phyloP scores from a whole-genome alignment of 1,140 invertebrate genomes.

The Drosophila auraria region DNA sequence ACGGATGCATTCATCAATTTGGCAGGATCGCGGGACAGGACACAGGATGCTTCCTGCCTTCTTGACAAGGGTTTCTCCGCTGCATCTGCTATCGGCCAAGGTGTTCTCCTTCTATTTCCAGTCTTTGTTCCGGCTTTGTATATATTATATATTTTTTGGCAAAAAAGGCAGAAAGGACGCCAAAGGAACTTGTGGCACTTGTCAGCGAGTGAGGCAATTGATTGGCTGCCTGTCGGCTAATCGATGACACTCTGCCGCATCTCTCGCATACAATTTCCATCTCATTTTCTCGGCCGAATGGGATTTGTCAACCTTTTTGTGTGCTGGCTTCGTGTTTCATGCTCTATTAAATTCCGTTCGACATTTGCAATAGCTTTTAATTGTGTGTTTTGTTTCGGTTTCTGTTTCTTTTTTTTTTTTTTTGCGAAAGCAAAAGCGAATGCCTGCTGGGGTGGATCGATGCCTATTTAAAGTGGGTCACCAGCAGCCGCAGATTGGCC shows the following conservation, averaged over 20 bases:
- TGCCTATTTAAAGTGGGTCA: constrained; percentile 13
- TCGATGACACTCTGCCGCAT: constrained; percentile 65
- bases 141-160: constrained; percentile 7
- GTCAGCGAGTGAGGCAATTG: constrained; percentile 63
- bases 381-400: constrained; percentile 10
- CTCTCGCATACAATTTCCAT: constrained; percentile 48
- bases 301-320: constrained; percentile 53
- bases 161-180: not conserved
- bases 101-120: constrained; percentile 37
- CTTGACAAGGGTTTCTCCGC: constrained; percentile 65
- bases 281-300: not conserved
- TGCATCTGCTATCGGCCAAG: constrained; percentile 61
- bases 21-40: constrained; percentile 55
- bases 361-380: constrained; percentile 26
- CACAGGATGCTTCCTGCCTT: constrained; percentile 51
- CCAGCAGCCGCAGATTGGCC: constrained; percentile 8
- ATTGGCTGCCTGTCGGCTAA: constrained; percentile 80
- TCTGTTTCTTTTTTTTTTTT: not conserved
- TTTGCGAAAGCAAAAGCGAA: constrained; percentile 47
- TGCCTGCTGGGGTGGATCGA: constrained; percentile 25
- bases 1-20: constrained; percentile 84
- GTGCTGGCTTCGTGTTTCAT: constrained; percentile 50
- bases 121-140: constrained; percentile 18
- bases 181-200: constrained; percentile 61
- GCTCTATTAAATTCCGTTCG: constrained; percentile 72